Evolutionary conservation across 2,113 vertebrate genomes (phyloP).

Genomic region (Antechinus stuartii): DNA sequence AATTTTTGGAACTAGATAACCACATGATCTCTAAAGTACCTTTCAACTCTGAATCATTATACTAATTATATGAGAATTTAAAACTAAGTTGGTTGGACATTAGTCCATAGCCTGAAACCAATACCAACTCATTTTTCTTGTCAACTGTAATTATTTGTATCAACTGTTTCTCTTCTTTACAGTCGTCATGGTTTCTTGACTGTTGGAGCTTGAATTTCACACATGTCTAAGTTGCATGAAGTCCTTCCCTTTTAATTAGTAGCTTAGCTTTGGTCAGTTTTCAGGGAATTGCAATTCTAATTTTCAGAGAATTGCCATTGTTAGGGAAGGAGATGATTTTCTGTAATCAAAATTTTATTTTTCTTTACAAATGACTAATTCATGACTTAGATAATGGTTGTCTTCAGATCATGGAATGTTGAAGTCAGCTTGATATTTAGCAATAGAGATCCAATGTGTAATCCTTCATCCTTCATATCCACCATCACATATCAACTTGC

Average conservation of each 20-base stretch:
- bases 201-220: constrained; percentile 21
- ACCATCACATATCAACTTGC: constrained; percentile 31
- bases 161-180: constrained; percentile 5
- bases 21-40: background rate
- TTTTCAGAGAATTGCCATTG: constrained; percentile 67
- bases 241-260: constrained; percentile 1
- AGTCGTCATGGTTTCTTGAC: background rate
- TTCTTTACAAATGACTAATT: constrained; percentile 67
- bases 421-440: constrained; percentile 27
- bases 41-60: background rate
- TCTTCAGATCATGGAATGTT: constrained; percentile 27
- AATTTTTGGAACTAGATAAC: background rate
- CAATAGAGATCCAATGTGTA: constrained; percentile 55
- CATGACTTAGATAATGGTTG: constrained; percentile 67
- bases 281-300: constrained; percentile 59
- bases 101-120: background rate
- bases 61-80: background rate
- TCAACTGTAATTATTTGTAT: constrained; percentile 18
- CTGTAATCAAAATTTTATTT: constrained; percentile 11
- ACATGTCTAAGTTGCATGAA: background rate
- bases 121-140: constrained; percentile 27
- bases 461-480: constrained; percentile 34
- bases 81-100: background rate
- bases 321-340: constrained; percentile 51
- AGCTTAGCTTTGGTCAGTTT: background rate